A percentile compares a stretch with the other conserved stretches of the same genome.
These are phyloP conservation scores for Chaetorhynchus papuensis DNA, from an alignment of 2,113 vertebrate genomes.

Conservation along the genomic window DNA sequence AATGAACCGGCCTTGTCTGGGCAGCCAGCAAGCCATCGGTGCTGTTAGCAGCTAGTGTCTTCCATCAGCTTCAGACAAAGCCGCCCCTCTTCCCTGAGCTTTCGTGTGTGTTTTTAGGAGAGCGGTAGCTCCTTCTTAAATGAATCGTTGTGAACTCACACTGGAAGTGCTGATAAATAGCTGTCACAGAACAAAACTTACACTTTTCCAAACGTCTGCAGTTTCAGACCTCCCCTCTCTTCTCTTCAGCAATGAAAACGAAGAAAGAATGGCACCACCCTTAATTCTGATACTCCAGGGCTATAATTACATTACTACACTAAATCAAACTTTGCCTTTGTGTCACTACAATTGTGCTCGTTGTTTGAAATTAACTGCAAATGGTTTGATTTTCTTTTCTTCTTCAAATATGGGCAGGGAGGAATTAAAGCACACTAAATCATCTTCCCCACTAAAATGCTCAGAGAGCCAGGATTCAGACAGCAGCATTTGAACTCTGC, in stretches of 20 bases:
- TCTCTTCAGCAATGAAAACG: neutral
- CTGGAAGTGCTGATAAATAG: neutral
- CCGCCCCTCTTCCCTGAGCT: neutral
- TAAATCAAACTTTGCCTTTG: slow-evolving; percentile 50
- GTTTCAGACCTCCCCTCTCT: neutral
- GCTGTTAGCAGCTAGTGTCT: neutral
- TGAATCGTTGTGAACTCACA: neutral
- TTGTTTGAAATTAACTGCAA: slow-evolving; percentile 59
- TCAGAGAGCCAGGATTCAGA: neutral
- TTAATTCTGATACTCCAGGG: slow-evolving; percentile 4
- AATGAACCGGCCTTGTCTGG: neutral
- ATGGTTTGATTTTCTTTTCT: slow-evolving; percentile 22
- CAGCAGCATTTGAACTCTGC: neutral
- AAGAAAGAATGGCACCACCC: slow-evolving; percentile 2
- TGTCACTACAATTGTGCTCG: slow-evolving; percentile 29
- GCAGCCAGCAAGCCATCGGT: neutral
- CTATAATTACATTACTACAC: slow-evolving; percentile 60
- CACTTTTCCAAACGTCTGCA: neutral
- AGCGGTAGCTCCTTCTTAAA: neutral
- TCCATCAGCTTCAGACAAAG: neutral
- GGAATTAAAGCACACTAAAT: slow-evolving; percentile 23
- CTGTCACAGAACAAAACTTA: neutral
- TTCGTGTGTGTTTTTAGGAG: neutral
- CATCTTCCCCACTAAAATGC: neutral
- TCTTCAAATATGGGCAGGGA: neutral